Evolutionary conservation across 2,888 invertebrate genomes (phyloP).

Genomic region (Drosophila fulvimacula): DNA sequence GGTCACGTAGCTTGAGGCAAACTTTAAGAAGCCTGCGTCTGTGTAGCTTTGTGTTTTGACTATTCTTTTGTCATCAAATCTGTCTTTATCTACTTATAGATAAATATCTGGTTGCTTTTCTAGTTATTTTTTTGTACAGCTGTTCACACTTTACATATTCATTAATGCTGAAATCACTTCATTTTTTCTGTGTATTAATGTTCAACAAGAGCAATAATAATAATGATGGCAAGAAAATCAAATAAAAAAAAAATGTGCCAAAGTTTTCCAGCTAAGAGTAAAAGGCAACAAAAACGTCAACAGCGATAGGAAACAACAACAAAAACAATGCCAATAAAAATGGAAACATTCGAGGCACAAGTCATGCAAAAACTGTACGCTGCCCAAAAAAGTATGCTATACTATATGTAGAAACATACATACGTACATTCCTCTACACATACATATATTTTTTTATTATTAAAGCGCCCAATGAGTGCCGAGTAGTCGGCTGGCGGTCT

Average conservation of each 20-base stretch:
- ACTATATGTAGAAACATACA: not conserved
- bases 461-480: conserved; percentile 37
- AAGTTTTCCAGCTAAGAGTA: conserved; percentile 37
- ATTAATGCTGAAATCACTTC: conserved; percentile 16
- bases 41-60: not conserved
- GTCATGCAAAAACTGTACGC: conserved; percentile 37
- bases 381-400: conserved; percentile 71
- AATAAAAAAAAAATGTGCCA: conserved; percentile 37
- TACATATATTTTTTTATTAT: conserved; percentile 30
- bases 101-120: not conserved
- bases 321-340: conserved; percentile 60
- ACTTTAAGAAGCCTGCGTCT: not conserved
- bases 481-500: conserved; percentile 24
- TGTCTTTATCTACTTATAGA: not conserved
- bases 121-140: not conserved
- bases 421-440: not conserved
- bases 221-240: conserved; percentile 2
- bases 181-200: conserved; percentile 11
- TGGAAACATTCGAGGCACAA: conserved; percentile 53
- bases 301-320: conserved; percentile 20
- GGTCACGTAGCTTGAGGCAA: not conserved
- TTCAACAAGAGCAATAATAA: conserved; percentile 8
- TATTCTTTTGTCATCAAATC: too few relatives aligned
- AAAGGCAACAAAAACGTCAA: conserved; percentile 18
- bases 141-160: conserved; percentile 8